Evolutionary conservation across 2,888 invertebrate species (phyloP), one percentile per base, ranked within the genome.

Genomic region (Hypsopygia costalis): DNA sequence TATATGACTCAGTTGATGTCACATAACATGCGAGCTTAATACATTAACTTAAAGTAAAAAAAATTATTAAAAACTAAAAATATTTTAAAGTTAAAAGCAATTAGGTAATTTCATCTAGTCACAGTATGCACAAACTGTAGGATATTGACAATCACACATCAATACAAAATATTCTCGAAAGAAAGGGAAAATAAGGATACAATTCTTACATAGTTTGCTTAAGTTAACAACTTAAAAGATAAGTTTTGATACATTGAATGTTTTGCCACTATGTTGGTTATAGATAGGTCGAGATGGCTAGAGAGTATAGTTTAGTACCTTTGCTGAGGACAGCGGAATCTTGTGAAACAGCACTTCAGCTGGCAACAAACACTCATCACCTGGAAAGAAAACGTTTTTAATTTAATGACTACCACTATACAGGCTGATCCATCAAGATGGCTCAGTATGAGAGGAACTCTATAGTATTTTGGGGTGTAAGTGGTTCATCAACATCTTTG

Each of bases 181-280:
- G 37, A 46, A 49, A 51, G 41, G 32, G 43, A 38, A 44, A 51
- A 51, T 36, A 47, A 48, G 44, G 40, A 69, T 58, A 65, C 55
- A 58, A 52, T 58, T 47, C 58, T 58, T 62, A 55, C 34, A 50
- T 43, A 57, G 48, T 62, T 62, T 65, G 51, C 50, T 64, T 70
- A 70, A 53, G 49, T 54, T 58, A 55, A 49, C 55, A 64, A 69
- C 71, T 71, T 77, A 73, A 61, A 55, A 53, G 43, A 57, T 74
- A 77, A 68, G 4, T 16, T 79, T 81, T 85, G 80, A 82, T 83
- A 79, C 78, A 70, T 71, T 67, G 60, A 72, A 62, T 63, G 66
- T 68, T 61, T 58, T 81, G 76, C 72, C 79, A 78, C 85, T 83
- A 86, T 85, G 85, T 70, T 59, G 62, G 60, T 76, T 78, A 85